Base-by-base conservation (phyloP, 2,888 invertebrate genomes). In the Dromius quadrimaculatus region DNA sequence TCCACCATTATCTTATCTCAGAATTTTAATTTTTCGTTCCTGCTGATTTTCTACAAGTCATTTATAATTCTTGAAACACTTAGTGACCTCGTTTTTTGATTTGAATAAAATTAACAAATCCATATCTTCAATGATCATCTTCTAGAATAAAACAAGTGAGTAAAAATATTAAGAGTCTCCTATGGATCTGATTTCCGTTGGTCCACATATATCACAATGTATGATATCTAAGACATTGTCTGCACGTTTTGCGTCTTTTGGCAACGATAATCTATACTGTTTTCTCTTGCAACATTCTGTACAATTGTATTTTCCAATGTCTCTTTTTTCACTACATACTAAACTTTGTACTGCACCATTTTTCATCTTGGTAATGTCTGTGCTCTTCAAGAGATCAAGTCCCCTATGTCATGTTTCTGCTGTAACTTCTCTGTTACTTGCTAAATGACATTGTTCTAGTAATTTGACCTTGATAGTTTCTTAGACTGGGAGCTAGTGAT, bases 1-100 rank as follows among this genome's bases (percentile, higher is more conserved):
- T 15, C 43, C 71, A 5, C 73, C 76, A 13, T 74, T 76, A 59
- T 76, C 76, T 8, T 66, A 62, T 13, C 74, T 71, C 1, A 76
- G 57, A 17, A n/a, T 45, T 41, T 76, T 73, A 0, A 76, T 75
- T 32, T 72, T 74, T 8, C 28, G 59, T 6, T 72, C 74, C 1
- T 69, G 72, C 45, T 74, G 73, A 22, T 74, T 76, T 69, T 76
- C 74, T 4, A 73, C 71, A 6, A 54, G 6, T 0, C 15, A 11
- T 34, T 57, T 76, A 20, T 71, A 75, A 1, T 74, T 72, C 15
- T 72, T 74, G 19, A 76, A 76, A 4, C 69, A 71, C 0, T 72
- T 45, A 13, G 73, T 45, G 1, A 72, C 73, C 36, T 77, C 72
- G 34, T 59, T 32, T 23, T 76, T 76, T 5, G 22, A 41, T 22